These are phyloP conservation scores for Pygocentrus nattereri DNA, from an alignment of 2,797 vertebrate species.

Conservation along the genomic window DNA sequence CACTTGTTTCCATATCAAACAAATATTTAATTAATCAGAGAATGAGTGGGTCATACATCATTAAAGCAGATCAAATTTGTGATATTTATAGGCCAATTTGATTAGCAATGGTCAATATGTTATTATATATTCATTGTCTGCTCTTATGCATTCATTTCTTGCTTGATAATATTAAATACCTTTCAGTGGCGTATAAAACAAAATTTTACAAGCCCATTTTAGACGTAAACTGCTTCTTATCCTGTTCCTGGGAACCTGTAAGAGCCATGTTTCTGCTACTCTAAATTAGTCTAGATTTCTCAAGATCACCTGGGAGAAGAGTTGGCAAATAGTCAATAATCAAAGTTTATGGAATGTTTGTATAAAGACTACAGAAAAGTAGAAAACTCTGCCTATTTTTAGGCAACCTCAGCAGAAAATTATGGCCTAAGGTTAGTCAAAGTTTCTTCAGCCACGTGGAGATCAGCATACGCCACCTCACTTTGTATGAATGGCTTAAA, in stretches of 20 bases:
- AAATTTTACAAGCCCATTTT: background rate
- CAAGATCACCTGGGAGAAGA: background rate
- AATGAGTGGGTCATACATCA: too few species aligned
- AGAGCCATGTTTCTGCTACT: too few species aligned
- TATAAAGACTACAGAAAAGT: background rate
- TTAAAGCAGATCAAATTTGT: too few species aligned
- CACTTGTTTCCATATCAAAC: too few species aligned
- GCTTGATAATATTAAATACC: background rate
- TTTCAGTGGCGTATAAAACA: background rate
- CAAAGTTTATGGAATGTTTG: background rate
- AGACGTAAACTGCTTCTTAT: background rate
- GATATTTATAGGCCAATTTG: too few species aligned
- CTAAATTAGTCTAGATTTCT: background rate
- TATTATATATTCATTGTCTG: too few species aligned
- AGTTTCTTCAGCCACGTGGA: background rate
- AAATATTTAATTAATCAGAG: too few species aligned
- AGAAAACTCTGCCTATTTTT: too few species aligned
- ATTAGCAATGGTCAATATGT: too few species aligned
- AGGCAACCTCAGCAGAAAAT: too few species aligned
- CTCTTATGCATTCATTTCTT: background rate
- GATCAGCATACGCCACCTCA: background rate
- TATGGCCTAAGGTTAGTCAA: too few species aligned
- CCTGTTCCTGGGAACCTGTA: background rate
- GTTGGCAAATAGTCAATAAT: background rate
- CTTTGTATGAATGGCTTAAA: constrained; percentile 19